phyloP scores from a whole-genome alignment of 1,140 invertebrate species.

The Acyrthosiphon pisum region DNA sequence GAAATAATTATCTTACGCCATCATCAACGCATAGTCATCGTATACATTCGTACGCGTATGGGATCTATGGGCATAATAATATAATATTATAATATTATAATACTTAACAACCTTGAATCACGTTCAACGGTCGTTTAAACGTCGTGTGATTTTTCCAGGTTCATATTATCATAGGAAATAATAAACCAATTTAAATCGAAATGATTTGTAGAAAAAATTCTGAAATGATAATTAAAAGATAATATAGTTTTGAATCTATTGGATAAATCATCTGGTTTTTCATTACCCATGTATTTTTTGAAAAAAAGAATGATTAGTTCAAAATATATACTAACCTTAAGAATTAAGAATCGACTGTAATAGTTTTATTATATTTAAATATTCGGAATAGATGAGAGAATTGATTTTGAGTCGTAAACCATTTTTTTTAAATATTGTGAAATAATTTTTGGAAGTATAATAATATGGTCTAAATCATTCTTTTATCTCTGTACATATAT shows the following conservation, averaged over 20 bases:
- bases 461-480: background rate
- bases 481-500: background rate
- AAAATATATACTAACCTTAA: no score
- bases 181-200: background rate
- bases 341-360: no score
- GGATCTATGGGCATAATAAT: background rate
- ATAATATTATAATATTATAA: background rate
- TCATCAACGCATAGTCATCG: background rate
- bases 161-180: background rate
- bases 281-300: no score
- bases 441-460: background rate
- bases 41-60: background rate
- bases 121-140: background rate
- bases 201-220: background rate
- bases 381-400: no score
- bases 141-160: background rate
- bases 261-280: background rate
- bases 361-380: no score
- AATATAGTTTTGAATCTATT: background rate
- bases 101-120: background rate
- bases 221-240: background rate
- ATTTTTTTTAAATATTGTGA: no score
- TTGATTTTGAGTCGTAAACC: background rate
- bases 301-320: no score
- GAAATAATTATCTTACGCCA: background rate